phyloP scores from a whole-genome alignment of 1,140 invertebrate genomes.

The Tachypleus tridentatus region DNA sequence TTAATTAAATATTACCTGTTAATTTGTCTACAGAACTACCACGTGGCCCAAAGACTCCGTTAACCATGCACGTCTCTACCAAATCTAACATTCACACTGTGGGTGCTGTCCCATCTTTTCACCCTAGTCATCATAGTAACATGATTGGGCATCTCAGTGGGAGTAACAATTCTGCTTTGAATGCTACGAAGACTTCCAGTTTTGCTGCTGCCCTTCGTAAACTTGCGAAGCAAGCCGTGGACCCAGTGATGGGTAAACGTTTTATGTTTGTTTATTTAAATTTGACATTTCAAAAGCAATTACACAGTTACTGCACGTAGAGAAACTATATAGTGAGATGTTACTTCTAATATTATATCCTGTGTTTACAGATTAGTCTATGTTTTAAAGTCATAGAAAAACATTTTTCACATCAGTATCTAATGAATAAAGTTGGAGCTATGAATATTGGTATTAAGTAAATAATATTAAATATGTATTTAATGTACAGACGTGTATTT shows the following conservation, averaged over 20 bases:
- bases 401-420: no score
- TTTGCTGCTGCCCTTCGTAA: conserved; percentile 67
- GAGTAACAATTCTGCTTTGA: conserved; percentile 11
- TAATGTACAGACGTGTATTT: no score
- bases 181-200: conserved; percentile 32
- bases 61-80: conserved; percentile 26
- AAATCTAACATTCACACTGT: conserved; percentile 8
- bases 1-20: no score
- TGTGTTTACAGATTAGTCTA: no score
- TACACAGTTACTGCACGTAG: no score
- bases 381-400: no score
- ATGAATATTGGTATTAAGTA: no score
- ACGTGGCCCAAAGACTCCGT: conserved; percentile 31
- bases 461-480: no score
- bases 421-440: no score
- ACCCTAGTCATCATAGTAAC: conserved; percentile 7
- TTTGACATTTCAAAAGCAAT: no score
- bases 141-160: conserved; percentile 6
- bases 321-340: no score
- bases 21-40: conserved; percentile 27
- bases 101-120: conserved; percentile 10
- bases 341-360: no score
- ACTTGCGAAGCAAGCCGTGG: conserved; percentile 60
- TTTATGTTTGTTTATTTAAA: neutral
- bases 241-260: conserved; percentile 25